A percentile compares a stretch with the other conserved stretches of the same genome.
phyloP scores from a whole-genome alignment of 2,113 vertebrate species.

The Ursus arctos region DNA sequence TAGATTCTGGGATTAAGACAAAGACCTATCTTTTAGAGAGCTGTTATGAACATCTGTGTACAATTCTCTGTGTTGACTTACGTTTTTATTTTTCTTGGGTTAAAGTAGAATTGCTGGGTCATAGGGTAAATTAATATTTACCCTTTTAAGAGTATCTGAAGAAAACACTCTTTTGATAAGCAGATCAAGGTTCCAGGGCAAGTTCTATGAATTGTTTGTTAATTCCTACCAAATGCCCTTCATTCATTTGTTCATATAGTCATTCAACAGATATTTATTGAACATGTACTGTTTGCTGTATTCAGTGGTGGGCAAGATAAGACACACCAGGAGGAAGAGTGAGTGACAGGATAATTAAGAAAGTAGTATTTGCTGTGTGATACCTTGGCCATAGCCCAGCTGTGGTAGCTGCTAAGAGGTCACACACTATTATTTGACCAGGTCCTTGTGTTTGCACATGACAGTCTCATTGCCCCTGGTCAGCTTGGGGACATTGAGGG shows the following conservation, averaged over 20 bases:
- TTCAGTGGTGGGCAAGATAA: neutral
- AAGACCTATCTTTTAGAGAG: neutral
- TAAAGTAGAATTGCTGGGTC: slow-evolving; percentile 7
- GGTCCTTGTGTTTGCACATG: neutral
- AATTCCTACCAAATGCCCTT: slow-evolving; percentile 21
- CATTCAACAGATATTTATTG: neutral
- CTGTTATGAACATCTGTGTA: neutral
- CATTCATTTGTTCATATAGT: neutral
- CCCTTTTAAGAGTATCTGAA: neutral
- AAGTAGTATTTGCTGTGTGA: neutral
- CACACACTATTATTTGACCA: neutral
- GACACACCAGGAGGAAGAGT: neutral
- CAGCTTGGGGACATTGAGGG: neutral
- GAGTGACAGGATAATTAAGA: neutral
- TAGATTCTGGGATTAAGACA: neutral
- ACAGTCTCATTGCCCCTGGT: neutral
- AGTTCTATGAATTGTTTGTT: neutral
- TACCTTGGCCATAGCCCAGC: neutral
- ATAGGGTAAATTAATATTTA: neutral
- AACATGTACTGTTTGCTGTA: neutral
- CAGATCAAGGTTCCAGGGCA: neutral
- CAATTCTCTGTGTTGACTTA: neutral
- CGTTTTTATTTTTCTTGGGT: neutral
- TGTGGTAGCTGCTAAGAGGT: neutral
- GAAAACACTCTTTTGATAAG: neutral